Evolutionary conservation across 2,113 vertebrate species (phyloP), one percentile per base, ranked within the genome.

Genomic region (Ancistrus triradiatus): DNA sequence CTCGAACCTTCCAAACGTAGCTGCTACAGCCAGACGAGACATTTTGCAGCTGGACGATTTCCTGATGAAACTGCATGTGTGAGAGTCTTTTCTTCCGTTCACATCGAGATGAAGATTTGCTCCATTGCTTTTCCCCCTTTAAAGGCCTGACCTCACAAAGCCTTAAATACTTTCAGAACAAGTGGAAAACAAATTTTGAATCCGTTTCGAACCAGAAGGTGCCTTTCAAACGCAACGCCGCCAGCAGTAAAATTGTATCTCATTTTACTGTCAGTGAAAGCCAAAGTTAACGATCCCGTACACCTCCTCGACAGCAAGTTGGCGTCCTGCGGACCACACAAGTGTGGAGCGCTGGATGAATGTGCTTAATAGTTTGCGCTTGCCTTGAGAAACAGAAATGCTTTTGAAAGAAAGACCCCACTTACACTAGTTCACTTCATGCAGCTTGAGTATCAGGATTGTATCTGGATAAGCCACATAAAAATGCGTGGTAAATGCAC

Each of bases 11-110:
- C 52, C 2, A 37, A 37, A 37, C 35, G 35, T 59, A 58, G 72
- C 72, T 70, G 67, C 67, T 70, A 59, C 21, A 21, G 6, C 13
- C 10, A 58, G 57, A 66, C 14, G 56, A 51, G 22, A 57, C 35
- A 7, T 17, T 44, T 22, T 25, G 50, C 49, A 27, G 52, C 15
- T n/a, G 35, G 31, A 40, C 53, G 21, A 22, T 67, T 49, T 10
- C 15, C 15, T 13, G 44, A 66, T 42, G 43, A 44, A 57, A 31
- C n/a, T 21, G 49, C 13, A 15, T 33, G 7, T 64, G 42, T 21
- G 7, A 59, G 9, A 13, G 11, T 47, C 48, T 22, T 22, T 15
- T 38, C 14, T 64, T 43, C n/a, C 17, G 7, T 31, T 40, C 63
- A 21, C 19, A 17, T 57, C n/a, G 31, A 59, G n/a, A 66, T 27